Evolutionary conservation across 2,797 vertebrate species (phyloP), one percentile per base, ranked within the genome.

Genomic region (Xiphorhynchus erythropygius): DNA sequence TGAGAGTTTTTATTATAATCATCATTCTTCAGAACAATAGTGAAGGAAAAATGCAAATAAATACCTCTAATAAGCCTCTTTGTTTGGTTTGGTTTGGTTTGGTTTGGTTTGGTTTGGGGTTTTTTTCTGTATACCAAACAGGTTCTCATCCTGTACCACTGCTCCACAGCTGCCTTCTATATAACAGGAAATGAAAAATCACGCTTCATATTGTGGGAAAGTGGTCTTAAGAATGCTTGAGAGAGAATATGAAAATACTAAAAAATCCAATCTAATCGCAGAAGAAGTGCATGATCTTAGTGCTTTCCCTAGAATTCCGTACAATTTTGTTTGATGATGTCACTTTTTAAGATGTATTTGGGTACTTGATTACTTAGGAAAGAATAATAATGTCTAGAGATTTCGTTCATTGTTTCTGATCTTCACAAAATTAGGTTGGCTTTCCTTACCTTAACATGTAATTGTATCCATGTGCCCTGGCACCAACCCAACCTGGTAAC

Each of bases 171-270:
- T 92, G 59, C 68, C 18, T 77, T 70, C n/a, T 93, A 19, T 91
- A 27, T 49, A 62, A 60, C 11, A 68, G 57, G 76, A 90, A 90
- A 95, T 97, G 57, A 65, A 82, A 89, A 90, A 87, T 73, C 53
- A 46, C 49, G 70, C 46, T 86, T 67, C 49, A n/a, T 78, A n/a
- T 44, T 87, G 46, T 33, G 44, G 39, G 18, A 55, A 74, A 50
- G 24, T 73, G 41, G 22, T 37, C 92, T 85, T 70, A 87, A 92
- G 62, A 53, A 70, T 39, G 64, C 81, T 89, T 70, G 24, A 79
- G 28, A 90, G 13, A 70, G 21, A 90, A 70, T 46, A 74, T 39
- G 56, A 77, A 89, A 89, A 80, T 85, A 84, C 33, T 69, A 30
- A 69, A 87, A 92, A 44, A 70, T 50, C 13, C 42, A 53, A 17